Evolutionary conservation across 2,888 invertebrate genomes (phyloP).

Genomic region (Parnassius mnemosyne): DNA sequence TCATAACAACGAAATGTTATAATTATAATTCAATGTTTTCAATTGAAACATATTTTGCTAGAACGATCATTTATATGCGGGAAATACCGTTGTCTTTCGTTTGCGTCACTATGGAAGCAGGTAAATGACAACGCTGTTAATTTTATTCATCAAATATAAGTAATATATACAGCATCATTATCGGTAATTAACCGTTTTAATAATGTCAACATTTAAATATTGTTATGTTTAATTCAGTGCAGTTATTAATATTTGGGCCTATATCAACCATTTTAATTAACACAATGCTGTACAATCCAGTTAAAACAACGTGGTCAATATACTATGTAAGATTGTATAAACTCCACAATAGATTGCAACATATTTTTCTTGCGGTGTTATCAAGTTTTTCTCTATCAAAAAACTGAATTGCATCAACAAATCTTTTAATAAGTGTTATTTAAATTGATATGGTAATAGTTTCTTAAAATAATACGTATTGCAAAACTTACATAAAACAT

Average conservation of each 20-base stretch:
- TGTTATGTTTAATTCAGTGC: constrained; percentile 12
- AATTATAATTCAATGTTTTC: constrained; percentile 20
- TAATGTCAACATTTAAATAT: neutral
- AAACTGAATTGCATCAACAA: too few relatives aligned
- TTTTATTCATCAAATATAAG: constrained; percentile 16
- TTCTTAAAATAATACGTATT: too few relatives aligned
- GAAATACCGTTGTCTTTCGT: constrained; percentile 43
- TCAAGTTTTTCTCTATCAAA: too few relatives aligned
- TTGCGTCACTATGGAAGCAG: constrained; percentile 42
- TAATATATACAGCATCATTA: constrained; percentile 12
- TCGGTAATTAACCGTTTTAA: constrained; percentile 1
- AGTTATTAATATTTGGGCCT: neutral
- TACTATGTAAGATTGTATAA: too few relatives aligned
- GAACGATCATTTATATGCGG: constrained; percentile 37
- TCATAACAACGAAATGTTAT: constrained; percentile 8
- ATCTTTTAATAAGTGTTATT: too few relatives aligned
- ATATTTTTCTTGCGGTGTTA: too few relatives aligned
- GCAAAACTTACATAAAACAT: too few relatives aligned
- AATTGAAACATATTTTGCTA: constrained; percentile 27
- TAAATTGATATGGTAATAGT: too few relatives aligned
- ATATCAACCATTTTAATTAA: too few relatives aligned
- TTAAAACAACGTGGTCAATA: too few relatives aligned
- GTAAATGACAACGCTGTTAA: constrained; percentile 27
- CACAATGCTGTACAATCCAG: too few relatives aligned
- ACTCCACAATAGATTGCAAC: too few relatives aligned